Base-by-base conservation (phyloP, 2,113 vertebrate species). In the Suricata suricatta region DNA sequence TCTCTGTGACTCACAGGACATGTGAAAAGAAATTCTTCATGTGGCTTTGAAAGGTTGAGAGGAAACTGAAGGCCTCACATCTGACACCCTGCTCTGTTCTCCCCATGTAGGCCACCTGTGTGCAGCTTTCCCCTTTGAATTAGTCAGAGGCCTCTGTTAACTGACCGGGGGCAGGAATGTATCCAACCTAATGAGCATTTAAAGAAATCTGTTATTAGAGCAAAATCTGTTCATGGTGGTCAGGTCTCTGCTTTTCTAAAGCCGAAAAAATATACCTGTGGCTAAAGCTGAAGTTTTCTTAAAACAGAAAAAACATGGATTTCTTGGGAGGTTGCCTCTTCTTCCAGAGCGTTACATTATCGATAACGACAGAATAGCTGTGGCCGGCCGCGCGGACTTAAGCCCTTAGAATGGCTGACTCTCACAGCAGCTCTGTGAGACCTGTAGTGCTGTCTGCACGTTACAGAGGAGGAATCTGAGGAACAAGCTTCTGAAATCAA, bases 391-490 rank as follows among this genome's bases (percentile, higher is more conserved):
- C 72, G 3, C 14, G 52, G 71, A 79, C 35, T 94, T 54, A 80
- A 95, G 57, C 38, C 16, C 31, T 35, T 33, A 19, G 33, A 83
- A 38, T 47, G 41, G 64, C 41, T 93, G 84, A 69, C 15, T 66
- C 66, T 63, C 0, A 72, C 27, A 12, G 23, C 19, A 81, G 31
- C 29, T 64, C 93, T 77, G 47, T 84, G 92, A 97, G 33, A 17
- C 29, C 64, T 50, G 41, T 52, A 0, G 0, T 92, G 69, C 96
- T 97, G n/a, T 76, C 96, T 89, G 71, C 57, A 66, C 74, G 97
- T 98, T 87, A 50, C 35, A 82, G 41, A 54, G 64, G n/a, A 13
- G 88, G 11, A 95, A 96, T 82, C 44, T 63, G 88, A 95, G 96
- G 29, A 89, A 79, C 0, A 47, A 74, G 57, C 69, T 72, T 72